phyloP scores from a whole-genome alignment of 2,113 vertebrate species.

The Xiphophorus hellerii region DNA sequence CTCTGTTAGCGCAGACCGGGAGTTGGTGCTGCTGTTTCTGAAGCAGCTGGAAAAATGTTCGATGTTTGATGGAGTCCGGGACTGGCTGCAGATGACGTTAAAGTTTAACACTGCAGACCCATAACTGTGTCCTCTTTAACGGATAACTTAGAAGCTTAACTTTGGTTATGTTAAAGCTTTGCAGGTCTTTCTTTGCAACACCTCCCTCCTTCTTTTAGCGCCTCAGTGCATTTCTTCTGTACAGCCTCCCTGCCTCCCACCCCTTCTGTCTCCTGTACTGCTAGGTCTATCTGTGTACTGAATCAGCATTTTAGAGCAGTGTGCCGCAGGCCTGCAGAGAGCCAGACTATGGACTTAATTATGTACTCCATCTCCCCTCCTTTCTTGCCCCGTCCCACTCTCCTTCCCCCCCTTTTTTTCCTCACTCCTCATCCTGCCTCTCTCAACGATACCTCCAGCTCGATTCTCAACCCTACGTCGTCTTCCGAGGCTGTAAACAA shows the following conservation, averaged over 20 bases:
- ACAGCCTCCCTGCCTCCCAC: constrained; percentile 2
- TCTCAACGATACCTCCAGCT: constrained; percentile 6
- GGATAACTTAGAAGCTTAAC: neutral
- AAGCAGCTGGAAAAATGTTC: constrained; percentile 34
- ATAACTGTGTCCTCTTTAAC: neutral
- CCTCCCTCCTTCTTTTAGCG: neutral
- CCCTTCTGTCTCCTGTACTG: constrained; percentile 28
- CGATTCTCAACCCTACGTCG: neutral
- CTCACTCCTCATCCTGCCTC: constrained; percentile 10
- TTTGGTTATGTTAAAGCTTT: neutral
- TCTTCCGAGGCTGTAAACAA: neutral
- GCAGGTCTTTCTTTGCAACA: constrained; percentile 29
- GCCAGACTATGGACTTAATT: constrained; percentile 71
- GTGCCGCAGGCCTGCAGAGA: constrained; percentile 76
- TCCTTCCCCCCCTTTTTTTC: neutral
- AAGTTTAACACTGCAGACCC: constrained; percentile 4
- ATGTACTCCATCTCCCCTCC: constrained; percentile 49
- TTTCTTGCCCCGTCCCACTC: constrained; percentile 23
- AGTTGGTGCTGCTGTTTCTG: neutral
- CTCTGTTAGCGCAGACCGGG: neutral
- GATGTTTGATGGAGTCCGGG: constrained; percentile 29
- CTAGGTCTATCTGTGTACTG: constrained; percentile 69
- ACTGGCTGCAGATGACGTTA: constrained; percentile 30
- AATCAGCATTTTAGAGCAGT: constrained; percentile 75
- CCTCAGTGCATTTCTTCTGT: constrained; percentile 42